Conservation (phyloP, 1,140 invertebrate species). For the Vanessa atalanta region DNA sequence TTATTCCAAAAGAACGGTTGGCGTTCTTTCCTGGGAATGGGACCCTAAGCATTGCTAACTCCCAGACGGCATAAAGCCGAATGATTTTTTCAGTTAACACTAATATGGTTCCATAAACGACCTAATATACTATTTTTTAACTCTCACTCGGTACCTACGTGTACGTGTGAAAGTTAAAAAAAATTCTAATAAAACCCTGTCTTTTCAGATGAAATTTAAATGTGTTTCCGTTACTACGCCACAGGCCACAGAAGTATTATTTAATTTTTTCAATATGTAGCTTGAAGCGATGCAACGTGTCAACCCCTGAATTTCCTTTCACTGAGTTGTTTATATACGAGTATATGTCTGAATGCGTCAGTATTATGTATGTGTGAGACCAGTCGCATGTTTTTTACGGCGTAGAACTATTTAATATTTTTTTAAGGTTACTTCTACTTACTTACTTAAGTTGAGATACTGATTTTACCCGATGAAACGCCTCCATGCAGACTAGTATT, state of each 20-base stretch:
- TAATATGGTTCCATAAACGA: too few relatives aligned
- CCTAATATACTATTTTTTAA: neutral
- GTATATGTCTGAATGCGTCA: neutral
- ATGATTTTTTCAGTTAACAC: too few relatives aligned
- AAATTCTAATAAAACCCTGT: neutral
- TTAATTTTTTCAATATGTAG: slow-evolving; percentile 6
- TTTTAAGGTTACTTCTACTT: too few relatives aligned
- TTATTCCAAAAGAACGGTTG: too few relatives aligned
- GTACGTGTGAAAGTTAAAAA: too few relatives aligned
- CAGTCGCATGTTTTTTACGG: neutral
- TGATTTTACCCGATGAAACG: too few relatives aligned
- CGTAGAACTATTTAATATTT: too few relatives aligned
- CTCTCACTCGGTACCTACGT: neutral
- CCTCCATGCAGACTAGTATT: too few relatives aligned
- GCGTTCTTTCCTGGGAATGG: too few relatives aligned
- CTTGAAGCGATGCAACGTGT: neutral
- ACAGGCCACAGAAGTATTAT: neutral
- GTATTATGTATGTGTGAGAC: neutral
- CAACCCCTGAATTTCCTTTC: slow-evolving; percentile 2
- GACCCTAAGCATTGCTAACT: too few relatives aligned
- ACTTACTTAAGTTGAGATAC: too few relatives aligned
- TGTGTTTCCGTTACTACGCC: neutral
- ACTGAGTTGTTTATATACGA: neutral
- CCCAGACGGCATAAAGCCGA: too few relatives aligned
- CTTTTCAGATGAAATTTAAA: neutral